Evolutionary conservation across 2,888 invertebrate species (phyloP), one percentile per base, ranked within the genome.

Genomic region (Melangyna quadrimaculata): DNA sequence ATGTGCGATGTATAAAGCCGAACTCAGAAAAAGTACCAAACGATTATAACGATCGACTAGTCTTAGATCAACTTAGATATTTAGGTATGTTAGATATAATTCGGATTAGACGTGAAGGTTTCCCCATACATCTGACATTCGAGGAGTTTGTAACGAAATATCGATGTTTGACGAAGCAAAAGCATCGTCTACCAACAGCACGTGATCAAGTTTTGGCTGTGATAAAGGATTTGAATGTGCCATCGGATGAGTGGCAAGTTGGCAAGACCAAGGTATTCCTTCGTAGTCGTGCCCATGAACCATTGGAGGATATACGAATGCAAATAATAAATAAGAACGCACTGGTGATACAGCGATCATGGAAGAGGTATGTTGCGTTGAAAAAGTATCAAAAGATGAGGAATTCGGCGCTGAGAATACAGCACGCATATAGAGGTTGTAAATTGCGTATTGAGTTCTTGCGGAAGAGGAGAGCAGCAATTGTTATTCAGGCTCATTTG

Each of bases 31-130:
- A 98, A 91, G 94, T 94, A 71, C 94, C 97, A 0, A 95, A 97
- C 89, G 94, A 95, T 89, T 98, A 96, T 92, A 96, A 95, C 90
- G 95, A 95, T 78, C 94, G 94, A 73, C 93, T 98, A 78, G 98
- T 98, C 1, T 93, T 97, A 88, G 97, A 97, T 89, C 98, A 98
- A 92, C 93, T 98, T 65, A 95, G 95, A 89, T 98, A 98, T 93
- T 94, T 98, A 83, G 98, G 98, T 82, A 98, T 98, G 97, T 93
- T 97, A 91, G 98, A 98, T 91, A 98, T 98, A 88, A 98, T 98
- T 88, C 94, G 97, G 87, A 98, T 98, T 87, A 93, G 98, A 6
- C 95, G 97, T 89, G 97, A 98, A 91, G 98, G 98, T 4, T 98
- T 95, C 92, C 98, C 98, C 0, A 95, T 97, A 87, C 98, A 98